These are phyloP conservation scores for Tokudaia muenninki DNA, from an alignment of 2,797 vertebrate genomes.

Conservation along the genomic window DNA sequence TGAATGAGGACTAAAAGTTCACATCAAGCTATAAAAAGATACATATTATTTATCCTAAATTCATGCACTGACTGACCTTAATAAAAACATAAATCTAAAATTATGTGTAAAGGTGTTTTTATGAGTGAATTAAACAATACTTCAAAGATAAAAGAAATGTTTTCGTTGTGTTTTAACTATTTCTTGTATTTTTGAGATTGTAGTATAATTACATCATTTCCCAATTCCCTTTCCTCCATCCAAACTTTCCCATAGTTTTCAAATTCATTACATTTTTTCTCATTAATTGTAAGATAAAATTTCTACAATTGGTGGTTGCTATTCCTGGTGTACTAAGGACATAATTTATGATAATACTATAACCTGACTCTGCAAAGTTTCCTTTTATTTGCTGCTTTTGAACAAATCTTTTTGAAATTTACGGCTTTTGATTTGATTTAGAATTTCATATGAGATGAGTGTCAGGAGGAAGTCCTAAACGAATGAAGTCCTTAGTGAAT, in stretches of 20 bases:
- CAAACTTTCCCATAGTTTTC: not conserved
- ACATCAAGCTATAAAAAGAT: not conserved
- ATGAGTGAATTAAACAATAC: conserved; percentile 5
- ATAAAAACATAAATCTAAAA: conserved; percentile 12
- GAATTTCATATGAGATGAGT: not conserved
- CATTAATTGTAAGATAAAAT: not conserved
- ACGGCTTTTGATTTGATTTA: not conserved
- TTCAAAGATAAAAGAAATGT: not conserved
- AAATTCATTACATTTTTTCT: not conserved
- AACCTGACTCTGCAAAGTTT: not conserved
- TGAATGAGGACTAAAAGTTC: not conserved
- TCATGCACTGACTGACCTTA: not conserved
- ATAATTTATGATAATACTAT: not conserved
- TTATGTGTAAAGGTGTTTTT: not conserved
- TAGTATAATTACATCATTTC: not conserved
- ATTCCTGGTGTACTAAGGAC: not conserved
- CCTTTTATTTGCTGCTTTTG: not conserved
- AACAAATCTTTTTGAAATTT: not conserved
- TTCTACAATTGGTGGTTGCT: not conserved
- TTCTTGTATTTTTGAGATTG: not conserved
- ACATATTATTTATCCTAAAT: not conserved
- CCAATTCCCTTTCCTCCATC: not conserved
- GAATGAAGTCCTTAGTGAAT: not conserved
- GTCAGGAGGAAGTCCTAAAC: not conserved
- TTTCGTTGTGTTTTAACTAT: not conserved